Base-by-base conservation (phyloP, 2,113 vertebrate species). In the Crocuta crocuta region DNA sequence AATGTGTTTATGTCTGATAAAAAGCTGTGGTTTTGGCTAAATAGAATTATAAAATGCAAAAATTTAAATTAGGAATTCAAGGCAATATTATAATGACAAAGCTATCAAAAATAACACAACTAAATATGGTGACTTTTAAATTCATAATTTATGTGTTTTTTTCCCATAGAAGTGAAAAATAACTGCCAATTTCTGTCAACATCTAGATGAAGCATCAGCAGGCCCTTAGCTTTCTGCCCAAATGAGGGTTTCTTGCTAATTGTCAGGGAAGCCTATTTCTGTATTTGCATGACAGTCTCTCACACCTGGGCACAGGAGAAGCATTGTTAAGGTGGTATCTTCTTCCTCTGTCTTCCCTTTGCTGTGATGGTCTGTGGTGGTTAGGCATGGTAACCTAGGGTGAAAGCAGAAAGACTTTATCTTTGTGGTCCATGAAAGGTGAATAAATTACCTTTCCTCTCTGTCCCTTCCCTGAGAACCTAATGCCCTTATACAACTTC, bases 1-100 rank as follows among this genome's bases (percentile, higher is more conserved):
- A 93, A 92, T 90, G 50, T 95, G 78, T 91, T 92, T 80, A 63
- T 80, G 11, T 70, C n/a, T 76, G 50, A 70, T 87, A 76, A 88
- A 90, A 92, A 43, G 7, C 26, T 80, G 71, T 66, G 6, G 15
- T 83, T 70, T 76, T 66, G 19, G 2, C 19, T 76, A 73, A 61
- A 86, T 15, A 53, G 4, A 88, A 33, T 66, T 58, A 84, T 0
- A 55, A 65, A 92, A 76, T 35, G 61, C 1, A 86, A 79, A 85
- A 33, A 7, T 31, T 70, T 81, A 90, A 80, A 12, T n/a, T 79
- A 65, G 9, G 86, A 82, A 80, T 92, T 15, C 4, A 66, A 55
- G 24, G 15, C 17, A 58, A 21, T 79, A 55, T 87, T 93, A 26
- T n/a, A 12, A 89, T 12, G 66, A 78, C 13, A 91, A 31, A 39